Percentiles rank a stretch among this genome's conserved stretches.
phyloP scores from a whole-genome alignment of 64 coral and sea anemone species.

The Acropora tenuis region DNA sequence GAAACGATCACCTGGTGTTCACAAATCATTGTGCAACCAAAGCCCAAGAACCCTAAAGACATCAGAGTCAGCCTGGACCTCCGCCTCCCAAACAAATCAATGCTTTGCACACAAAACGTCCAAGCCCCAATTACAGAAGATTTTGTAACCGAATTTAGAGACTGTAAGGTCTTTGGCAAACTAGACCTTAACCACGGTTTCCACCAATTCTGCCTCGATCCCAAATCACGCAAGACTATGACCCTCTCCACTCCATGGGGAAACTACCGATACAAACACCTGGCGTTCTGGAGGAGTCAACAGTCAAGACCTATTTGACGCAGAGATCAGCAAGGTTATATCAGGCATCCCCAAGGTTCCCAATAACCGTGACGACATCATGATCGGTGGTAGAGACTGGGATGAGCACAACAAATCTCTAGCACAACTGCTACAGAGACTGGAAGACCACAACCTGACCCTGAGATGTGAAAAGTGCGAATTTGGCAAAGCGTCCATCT shows the following conservation, averaged over 20 bases:
- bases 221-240: conserved; percentile 59
- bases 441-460: too few relatives aligned
- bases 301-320: conserved; percentile 71
- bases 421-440: too few relatives aligned
- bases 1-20: conserved; percentile 72
- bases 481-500: too few relatives aligned
- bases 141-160: conserved; percentile 49
- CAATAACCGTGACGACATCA: conserved; percentile 62
- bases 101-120: conserved; percentile 54
- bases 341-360: conserved; percentile 43
- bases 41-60: conserved; percentile 71
- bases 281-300: conserved; percentile 57
- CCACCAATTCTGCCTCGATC: conserved; percentile 67
- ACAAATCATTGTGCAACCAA: conserved; percentile 60
- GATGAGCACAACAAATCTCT: too few relatives aligned
- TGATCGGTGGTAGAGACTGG: conserved; percentile 56
- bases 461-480: too few relatives aligned
- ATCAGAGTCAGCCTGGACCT: conserved; percentile 62
- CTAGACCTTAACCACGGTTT: conserved; percentile 57
- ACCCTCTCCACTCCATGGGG: conserved; percentile 70
- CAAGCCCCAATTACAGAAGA: conserved; percentile 73
- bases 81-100: conserved; percentile 60
- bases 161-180: conserved; percentile 70
- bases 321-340: conserved; percentile 46
- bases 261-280: conserved; percentile 64